Percentiles rank a stretch among this genome's conserved stretches.
phyloP scores from a whole-genome alignment of 2,888 invertebrate genomes.

The Rambutsinella grinnellia region DNA sequence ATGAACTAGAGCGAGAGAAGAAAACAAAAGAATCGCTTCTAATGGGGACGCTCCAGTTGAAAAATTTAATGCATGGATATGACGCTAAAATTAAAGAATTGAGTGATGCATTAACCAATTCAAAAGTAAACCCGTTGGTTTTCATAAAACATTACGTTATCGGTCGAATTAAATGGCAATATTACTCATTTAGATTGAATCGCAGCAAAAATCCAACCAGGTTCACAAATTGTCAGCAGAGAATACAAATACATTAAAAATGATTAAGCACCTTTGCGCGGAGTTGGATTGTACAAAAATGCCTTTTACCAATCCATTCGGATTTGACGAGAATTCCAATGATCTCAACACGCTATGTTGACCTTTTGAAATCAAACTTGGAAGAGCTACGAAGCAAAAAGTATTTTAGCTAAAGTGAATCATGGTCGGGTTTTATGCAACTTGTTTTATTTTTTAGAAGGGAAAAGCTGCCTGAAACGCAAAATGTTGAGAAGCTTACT shows the following conservation, averaged over 20 bases:
- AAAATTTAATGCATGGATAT: constrained; percentile 49
- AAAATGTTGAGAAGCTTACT: constrained; percentile 32
- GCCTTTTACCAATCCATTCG: too few species aligned
- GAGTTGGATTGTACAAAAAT: constrained; percentile 9
- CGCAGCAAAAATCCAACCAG: constrained; percentile 7
- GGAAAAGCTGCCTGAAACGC: too few species aligned
- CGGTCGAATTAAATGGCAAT: background rate
- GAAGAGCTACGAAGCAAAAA: too few species aligned
- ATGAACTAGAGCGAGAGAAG: constrained; percentile 51
- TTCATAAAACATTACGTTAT: too few species aligned
- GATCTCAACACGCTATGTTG: too few species aligned
- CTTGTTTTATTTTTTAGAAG: too few species aligned
- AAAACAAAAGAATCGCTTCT: constrained; percentile 55
- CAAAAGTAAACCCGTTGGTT: too few species aligned
- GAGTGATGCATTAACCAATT: constrained; percentile 15
- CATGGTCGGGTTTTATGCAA: too few species aligned
- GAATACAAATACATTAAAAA: constrained; percentile 14
- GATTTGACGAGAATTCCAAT: too few species aligned
- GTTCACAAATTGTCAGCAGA: constrained; percentile 10
- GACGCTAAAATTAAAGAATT: constrained; percentile 23
- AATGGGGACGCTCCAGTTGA: constrained; percentile 54
- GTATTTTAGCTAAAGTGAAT: too few species aligned
- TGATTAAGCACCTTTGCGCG: constrained; percentile 14
- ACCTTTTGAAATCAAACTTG: too few species aligned
- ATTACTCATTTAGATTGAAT: constrained; percentile 20